Base-by-base conservation (phyloP, 2,888 invertebrate genomes). In the Neocrepidodera transversa region DNA sequence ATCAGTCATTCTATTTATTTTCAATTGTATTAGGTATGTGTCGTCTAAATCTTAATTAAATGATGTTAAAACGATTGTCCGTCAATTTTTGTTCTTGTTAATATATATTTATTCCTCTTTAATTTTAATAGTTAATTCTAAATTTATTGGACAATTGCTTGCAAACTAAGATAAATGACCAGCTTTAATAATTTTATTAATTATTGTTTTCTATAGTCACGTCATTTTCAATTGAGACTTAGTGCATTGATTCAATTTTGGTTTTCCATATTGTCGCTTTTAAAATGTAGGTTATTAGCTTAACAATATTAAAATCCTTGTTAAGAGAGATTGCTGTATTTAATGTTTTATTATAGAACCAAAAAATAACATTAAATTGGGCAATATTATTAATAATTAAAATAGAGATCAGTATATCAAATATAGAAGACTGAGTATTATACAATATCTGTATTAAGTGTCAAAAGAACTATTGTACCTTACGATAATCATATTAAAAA, bases 121-220 rank as follows among this genome's bases (percentile, higher is more conserved):
- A n/a, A 42, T 17, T 17, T 42, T 23, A 17, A 13, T 48, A 18
- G 7, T 26, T 45, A 26, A 16, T 38, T 6, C 10, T 13, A 32
- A 32, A 38, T 38, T 38, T 2, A 38, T 17, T 38, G 38, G 17
- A 38, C 14, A 36, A 49, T 23, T 10, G 14, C 14, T 49, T 49
- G 47, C 14, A 23, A 38, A 50, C 14, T 23, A 50, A 47, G 16
- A 16, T 17, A 18, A 18, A 51, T 38, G 38, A 18, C 30, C 40
- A 51, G 51, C 51, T 51, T 51, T 51, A 51, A 51, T 51, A 30
- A 6, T 40, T 51, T 42, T 51, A 51, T 11, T 42, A 28, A 5
- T 38, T 40, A n/a, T n/a, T n/a, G n/a, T n/a, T 40, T 17, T 38
- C 42, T 36, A 14, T 42, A 30, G 51, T 51, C 51, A 30, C 30